A percentile compares a stretch with the other conserved stretches of the same genome.
Conservation (phyloP, 2,113 vertebrate species). For the Amazona guildingii region DNA sequence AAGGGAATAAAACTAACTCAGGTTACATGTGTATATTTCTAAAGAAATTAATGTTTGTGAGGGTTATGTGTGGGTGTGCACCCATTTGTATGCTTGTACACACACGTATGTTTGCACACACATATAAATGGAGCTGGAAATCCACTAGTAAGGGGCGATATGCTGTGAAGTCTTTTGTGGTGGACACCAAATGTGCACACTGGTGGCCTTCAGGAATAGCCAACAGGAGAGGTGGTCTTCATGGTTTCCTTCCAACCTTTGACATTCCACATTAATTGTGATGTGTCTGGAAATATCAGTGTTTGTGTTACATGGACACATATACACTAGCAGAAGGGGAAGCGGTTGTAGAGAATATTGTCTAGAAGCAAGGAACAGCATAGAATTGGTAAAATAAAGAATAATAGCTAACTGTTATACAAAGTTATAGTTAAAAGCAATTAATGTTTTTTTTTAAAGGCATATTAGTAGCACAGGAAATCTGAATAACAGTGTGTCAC, state of each 20-base stretch:
- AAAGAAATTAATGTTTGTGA: background rate
- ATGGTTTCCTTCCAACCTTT: background rate
- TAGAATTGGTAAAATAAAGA: background rate
- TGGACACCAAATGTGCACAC: background rate
- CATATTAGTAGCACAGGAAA: background rate
- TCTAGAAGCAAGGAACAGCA: background rate
- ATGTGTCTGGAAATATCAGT: background rate
- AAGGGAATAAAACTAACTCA: background rate
- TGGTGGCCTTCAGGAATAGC: background rate
- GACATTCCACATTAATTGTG: background rate
- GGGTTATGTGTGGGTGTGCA: background rate
- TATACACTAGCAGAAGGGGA: background rate
- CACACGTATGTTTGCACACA: fast-evolving
- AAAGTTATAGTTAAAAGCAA: background rate
- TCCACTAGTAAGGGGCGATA: background rate
- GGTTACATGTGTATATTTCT: background rate
- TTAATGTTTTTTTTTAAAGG: background rate
- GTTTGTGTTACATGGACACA: background rate
- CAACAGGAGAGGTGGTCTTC: background rate
- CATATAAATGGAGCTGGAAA: background rate
- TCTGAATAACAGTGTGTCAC: background rate
- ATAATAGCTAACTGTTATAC: background rate
- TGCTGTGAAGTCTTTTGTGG: background rate
- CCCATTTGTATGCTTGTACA: fast-evolving
- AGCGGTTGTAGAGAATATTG: background rate